Evolutionary conservation across 2,888 invertebrate genomes (phyloP), one percentile per base, ranked within the genome.

Genomic region (Tetranychus piercei): DNA sequence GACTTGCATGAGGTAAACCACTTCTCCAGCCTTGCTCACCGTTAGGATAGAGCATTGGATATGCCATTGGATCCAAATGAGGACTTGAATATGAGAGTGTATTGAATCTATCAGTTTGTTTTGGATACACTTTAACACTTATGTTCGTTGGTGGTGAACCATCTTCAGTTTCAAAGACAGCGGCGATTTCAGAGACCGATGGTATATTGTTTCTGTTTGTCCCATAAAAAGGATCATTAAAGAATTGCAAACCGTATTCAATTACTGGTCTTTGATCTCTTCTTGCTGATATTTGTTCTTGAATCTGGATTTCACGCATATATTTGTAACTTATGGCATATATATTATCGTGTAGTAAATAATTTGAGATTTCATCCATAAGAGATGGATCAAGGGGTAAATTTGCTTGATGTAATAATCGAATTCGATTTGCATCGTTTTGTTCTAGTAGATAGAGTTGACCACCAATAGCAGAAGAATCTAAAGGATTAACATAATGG

Each of bases 61-160:
- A 79, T 1, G 74, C 73, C 78, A 79, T 79, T 18, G 79, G 77
- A 74, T 80, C 79, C 34, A 69, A 75, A 71, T 77, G 76, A 44
- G 77, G 77, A 73, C 77, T 78, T n/a, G 76, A 23, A n/a, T 75
- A 72, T 1, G 55, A 66, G 7, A 78, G 76, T 18, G 34, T 55
- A 45, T 76, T 23, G 3, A 69, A 9, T n/a, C n/a, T n/a, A n/a
- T 18, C 22, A 55, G 75, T 11, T 2, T 2, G 1, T 20, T 3
- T 20, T 1, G 67, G 67, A 67, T 67, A n/a, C 1, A 67, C n/a
- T 5, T 78, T n/a, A 55, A 78, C 75, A 69, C 79, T 78, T 44
- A 78, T 64, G 20, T 79, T 6, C 1, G 3, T 75, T 55, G 78
- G 79, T 4, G 78, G 79, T 7, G 44, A 73, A 9, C 78, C 78